These are phyloP conservation scores for Nephila pilipes DNA, from an alignment of 1,140 invertebrate genomes.

Conservation along the genomic window DNA sequence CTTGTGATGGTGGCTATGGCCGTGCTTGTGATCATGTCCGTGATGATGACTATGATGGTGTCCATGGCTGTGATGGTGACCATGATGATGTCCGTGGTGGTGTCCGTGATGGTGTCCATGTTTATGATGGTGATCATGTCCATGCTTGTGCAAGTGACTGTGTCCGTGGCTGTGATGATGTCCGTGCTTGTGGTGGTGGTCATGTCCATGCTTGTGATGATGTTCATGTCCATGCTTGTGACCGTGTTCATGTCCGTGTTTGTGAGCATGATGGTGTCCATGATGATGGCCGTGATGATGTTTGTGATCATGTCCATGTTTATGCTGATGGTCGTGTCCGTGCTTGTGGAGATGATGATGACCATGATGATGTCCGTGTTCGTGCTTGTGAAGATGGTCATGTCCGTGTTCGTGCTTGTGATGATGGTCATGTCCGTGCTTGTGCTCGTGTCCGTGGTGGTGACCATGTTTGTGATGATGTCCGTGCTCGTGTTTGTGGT, in stretches of 20 bases:
- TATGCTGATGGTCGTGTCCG: neutral
- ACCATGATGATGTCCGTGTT: too few relatives aligned
- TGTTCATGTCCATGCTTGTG: neutral
- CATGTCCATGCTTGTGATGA: neutral
- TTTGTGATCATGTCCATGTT: neutral
- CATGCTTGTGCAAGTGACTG: neutral
- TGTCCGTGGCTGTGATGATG: neutral
- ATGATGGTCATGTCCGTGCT: too few relatives aligned
- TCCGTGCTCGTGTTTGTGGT: neutral
- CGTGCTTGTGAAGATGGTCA: too few relatives aligned
- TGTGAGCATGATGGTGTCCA: neutral
- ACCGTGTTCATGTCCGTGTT: neutral
- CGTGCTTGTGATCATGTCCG: neutral
- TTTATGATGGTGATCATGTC: neutral
- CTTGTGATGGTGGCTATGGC: neutral
- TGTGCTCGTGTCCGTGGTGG: too few relatives aligned
- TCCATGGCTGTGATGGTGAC: neutral
- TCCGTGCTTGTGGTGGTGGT: neutral
- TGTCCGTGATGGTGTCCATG: constrained; percentile 35
- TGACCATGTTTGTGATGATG: neutral
- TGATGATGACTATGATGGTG: neutral
- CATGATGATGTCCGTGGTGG: constrained; percentile 12
- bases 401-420: neutral
- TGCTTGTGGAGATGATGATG: neutral
- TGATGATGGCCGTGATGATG: neutral